phyloP scores from a whole-genome alignment of 2,113 vertebrate species.

The Nesoenas mayeri region DNA sequence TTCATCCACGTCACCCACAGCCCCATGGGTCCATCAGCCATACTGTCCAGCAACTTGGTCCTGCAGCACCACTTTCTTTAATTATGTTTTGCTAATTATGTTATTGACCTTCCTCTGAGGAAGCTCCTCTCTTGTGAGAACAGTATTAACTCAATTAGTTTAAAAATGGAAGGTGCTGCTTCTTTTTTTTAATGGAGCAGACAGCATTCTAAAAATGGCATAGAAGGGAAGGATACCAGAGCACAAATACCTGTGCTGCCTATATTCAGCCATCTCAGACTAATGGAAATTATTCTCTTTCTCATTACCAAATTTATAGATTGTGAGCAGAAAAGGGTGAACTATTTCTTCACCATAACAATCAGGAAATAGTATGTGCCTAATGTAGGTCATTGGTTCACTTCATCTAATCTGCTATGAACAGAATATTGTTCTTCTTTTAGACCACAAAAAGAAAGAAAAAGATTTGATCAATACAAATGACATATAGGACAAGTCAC shows the following conservation, averaged over 20 bases:
- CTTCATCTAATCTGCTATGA: not conserved
- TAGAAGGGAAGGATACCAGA: not conserved
- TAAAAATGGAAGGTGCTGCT: not conserved
- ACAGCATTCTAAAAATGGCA: not conserved
- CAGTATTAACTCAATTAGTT: constrained; percentile 16
- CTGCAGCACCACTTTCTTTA: not conserved
- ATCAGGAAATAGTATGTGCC: not conserved
- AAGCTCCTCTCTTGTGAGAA: not conserved
- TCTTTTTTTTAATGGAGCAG: not conserved
- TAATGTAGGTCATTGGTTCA: not conserved
- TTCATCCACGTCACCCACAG: not conserved
- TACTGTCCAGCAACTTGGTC: not conserved
- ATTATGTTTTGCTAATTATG: constrained; percentile 40
- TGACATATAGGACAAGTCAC: not conserved
- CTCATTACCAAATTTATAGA: not conserved
- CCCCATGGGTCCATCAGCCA: not conserved
- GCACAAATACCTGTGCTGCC: not conserved
- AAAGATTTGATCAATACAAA: not conserved
- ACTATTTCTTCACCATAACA: not conserved
- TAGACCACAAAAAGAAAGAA: not conserved
- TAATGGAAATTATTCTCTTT: not conserved
- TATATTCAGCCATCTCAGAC: not conserved
- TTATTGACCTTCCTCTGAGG: constrained; percentile 31
- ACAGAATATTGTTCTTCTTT: not conserved
- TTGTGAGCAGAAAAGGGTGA: not conserved